These are phyloP conservation scores for Daubentonia madagascariensis DNA, from an alignment of 2,113 vertebrate genomes.

Conservation along the genomic window DNA sequence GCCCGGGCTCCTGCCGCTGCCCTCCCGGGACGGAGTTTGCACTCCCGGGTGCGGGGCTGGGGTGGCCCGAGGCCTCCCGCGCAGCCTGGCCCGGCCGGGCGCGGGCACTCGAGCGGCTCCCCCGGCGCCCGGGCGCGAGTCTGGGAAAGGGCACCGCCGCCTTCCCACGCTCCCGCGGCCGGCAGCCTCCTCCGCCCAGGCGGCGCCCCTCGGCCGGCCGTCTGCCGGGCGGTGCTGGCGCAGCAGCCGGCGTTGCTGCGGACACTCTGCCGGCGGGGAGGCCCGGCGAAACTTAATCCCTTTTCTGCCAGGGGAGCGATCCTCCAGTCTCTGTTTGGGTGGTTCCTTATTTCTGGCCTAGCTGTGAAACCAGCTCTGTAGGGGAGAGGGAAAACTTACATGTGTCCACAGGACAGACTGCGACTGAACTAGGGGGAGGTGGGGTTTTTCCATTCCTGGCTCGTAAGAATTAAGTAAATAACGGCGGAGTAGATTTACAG, in stretches of 20 bases:
- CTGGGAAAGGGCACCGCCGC: constrained; percentile 64
- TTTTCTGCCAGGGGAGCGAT: constrained; percentile 6
- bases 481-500: not conserved
- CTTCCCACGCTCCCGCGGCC: constrained; percentile 73
- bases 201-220: not conserved
- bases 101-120: not conserved
- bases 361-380: constrained; percentile 28
- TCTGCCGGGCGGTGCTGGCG: not conserved
- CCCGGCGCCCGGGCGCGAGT: not conserved
- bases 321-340: constrained; percentile 15
- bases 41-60: not conserved
- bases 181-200: constrained; percentile 6
- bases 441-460: constrained; percentile 28
- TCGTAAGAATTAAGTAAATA: constrained; percentile 48
- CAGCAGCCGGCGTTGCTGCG: constrained; percentile 4
- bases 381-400: constrained; percentile 51
- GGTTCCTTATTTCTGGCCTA: constrained; percentile 73
- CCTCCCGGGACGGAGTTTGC: constrained; percentile 51
- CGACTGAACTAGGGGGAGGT: not conserved
- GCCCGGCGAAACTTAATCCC: constrained; percentile 58
- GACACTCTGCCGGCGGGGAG: constrained; percentile 24
- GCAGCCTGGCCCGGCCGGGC: not conserved
- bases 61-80: constrained; percentile 39
- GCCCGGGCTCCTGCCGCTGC: not conserved
- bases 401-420: not conserved